Evolutionary conservation across 2,113 vertebrate genomes (phyloP), one percentile per base, ranked within the genome.

Genomic region (Danio rerio): DNA sequence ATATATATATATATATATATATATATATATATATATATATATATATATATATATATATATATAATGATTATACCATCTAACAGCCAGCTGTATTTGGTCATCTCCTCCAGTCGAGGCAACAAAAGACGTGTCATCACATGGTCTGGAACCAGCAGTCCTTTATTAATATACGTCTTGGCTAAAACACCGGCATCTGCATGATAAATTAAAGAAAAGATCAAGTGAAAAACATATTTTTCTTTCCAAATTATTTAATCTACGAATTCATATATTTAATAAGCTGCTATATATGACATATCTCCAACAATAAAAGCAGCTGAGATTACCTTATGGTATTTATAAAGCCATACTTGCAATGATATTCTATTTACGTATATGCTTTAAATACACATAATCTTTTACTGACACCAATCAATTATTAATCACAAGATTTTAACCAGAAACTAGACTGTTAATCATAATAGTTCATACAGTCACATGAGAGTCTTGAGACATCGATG

Each of bases 81-180:
- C 3, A 99, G 88, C 97, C 96, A 99, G 91, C 92, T 97, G 87
- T 97, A 92, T 10, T 81, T 63, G 0, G 75, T 93, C 72, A 96
- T 91, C 53, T 94, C 94, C 87, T 98, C 94, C 90, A 99, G 88
- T 90, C 95, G 95, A 0, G 88, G 86, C 89, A 97, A 87, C 94
- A 99, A 94, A 78, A 99, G 83, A 0, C 87, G 92, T 0, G 96
- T 97, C 93, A 98, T 97, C 87, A 99, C 93, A 8, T 95, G 93
- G 89, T 99, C 98, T 0, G 98, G 98, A 43, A 99, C 96, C 92
- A 97, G 90, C 83, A 96, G 92, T 31, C 96, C 93, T 84, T 90
- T 93, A 59, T 97, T 92, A 0, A 98, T 93, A 85, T 96, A 97
- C 73, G 92, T 93, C 92, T 95, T 96, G 72, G 96, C 96, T 92